Evolutionary conservation across 1,140 invertebrate species (phyloP), one percentile per base, ranked within the genome.

Genomic region (Ptiloglossa arizonensis): DNA sequence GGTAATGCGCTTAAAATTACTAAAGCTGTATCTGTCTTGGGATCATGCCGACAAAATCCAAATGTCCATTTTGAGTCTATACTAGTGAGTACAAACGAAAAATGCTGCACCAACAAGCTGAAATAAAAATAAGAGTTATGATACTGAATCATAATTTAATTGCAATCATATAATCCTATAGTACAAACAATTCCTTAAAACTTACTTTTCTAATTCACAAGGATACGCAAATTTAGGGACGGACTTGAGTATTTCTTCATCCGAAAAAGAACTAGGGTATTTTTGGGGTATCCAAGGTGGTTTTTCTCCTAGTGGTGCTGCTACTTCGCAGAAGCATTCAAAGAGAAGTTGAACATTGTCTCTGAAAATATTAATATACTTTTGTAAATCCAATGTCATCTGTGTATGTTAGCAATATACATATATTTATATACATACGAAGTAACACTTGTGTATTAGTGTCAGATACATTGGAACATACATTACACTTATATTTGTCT

Each of bases 51-150:
- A 91, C 97, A 98, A 92, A 98, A 99, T 78, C 98, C 98, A 94
- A 98, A 99, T 48, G 97, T 98, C 95, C 97, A 99, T 94, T 98
- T 98, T 35, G 97, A 98, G 90, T 98, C 97, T 85, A 96, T 94
- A 86, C 96, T 97, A 24, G 98, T 99, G 81, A 99, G 92, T 41
- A 98, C 98, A 94, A 99, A 99, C 17, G 97, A 98, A 91, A 97
- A 98, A 88, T 97, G 96, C 87, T 97, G 96, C 22, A 97, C 96
- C 67, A 94, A 93, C 66, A 93, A 91, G 89, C 96, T 97, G 90
- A 62, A 94, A 94, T 59, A 81, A 52, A 82, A 78, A 81, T 81
- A 54, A 27, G 57, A 73, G 29, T 74, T n/a, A 32, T 32, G 38
- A 70, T 56, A 71, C 8, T 13, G 13, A 41, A 41, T 41, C 41